phyloP scores from a whole-genome alignment of 1,140 invertebrate genomes.

The Antheraea mylitta region DNA sequence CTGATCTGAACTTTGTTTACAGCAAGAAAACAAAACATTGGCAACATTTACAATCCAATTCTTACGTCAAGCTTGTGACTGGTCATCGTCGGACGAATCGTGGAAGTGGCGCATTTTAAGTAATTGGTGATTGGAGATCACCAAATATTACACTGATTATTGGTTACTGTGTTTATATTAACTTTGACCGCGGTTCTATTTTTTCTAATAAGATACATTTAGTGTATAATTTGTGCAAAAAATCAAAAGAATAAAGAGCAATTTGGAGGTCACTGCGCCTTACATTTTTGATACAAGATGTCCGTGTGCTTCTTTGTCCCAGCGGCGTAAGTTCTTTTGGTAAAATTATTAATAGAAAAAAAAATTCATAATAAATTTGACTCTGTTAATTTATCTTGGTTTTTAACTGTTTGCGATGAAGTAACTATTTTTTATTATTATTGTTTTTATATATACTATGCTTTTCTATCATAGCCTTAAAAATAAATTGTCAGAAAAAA shows the following conservation, averaged over 20 bases:
- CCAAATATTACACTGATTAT: conserved; percentile 75
- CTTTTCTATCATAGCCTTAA: no score
- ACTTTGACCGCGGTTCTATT: conserved; percentile 62
- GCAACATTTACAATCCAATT: conserved; percentile 41
- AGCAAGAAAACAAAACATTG: background rate
- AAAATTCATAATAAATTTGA: conserved; percentile 2
- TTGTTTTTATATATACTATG: no score
- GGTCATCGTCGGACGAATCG: conserved; percentile 79
- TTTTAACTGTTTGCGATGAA: background rate
- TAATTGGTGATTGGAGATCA: conserved; percentile 79
- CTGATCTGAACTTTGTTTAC: background rate
- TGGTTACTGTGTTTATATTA: conserved; percentile 71
- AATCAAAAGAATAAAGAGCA: conserved; percentile 21
- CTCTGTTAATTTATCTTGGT: background rate
- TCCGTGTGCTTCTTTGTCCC: conserved; percentile 75
- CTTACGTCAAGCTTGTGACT: conserved; percentile 75
- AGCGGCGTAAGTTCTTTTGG: conserved; percentile 58
- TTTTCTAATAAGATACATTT: conserved; percentile 43
- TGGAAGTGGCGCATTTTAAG: conserved; percentile 74
- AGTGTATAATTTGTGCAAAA: conserved; percentile 30
- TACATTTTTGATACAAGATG: conserved; percentile 60
- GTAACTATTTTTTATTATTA: no score
- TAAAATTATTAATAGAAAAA: conserved; percentile 10
- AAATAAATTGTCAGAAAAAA: no score
- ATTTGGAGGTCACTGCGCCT: conserved; percentile 35